phyloP scores from a whole-genome alignment of 2,888 invertebrate genomes.

The Lasius platythorax region DNA sequence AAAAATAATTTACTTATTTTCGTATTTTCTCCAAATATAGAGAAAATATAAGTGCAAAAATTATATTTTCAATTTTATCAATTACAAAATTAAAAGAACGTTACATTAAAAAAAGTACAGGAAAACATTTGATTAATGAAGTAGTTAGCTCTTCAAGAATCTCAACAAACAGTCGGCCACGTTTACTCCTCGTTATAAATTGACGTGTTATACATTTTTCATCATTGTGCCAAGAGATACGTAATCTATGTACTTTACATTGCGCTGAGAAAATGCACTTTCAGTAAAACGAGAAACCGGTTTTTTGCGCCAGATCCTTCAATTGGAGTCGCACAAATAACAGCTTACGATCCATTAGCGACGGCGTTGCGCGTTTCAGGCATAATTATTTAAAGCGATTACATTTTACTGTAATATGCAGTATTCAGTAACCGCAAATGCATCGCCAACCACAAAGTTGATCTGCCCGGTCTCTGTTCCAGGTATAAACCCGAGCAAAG shows the following conservation, averaged over 20 bases:
- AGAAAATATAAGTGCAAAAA: neutral
- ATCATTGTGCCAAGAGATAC: conserved; percentile 7
- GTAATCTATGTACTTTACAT: conserved; percentile 18
- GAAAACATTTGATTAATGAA: conserved; percentile 14
- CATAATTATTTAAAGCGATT: conserved; percentile 57
- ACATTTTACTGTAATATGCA: conserved; percentile 56
- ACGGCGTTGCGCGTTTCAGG: conserved; percentile 46
- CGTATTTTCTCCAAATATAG: neutral
- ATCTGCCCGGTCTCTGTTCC: conserved; percentile 49
- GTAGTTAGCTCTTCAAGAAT: neutral
- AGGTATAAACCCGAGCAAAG: conserved; percentile 33
- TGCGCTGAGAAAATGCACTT: conserved; percentile 26
- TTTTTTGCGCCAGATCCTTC: conserved; percentile 45
- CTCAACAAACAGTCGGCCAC: neutral
- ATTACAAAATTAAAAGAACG: neutral
- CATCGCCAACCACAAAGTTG: conserved; percentile 53
- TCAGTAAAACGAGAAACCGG: conserved; percentile 30
- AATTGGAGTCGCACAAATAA: conserved; percentile 51
- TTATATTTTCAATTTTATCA: neutral
- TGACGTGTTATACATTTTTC: conserved; percentile 30
- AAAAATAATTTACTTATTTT: neutral
- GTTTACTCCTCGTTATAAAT: conserved; percentile 1
- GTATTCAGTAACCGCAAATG: conserved; percentile 54
- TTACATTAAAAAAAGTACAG: neutral
- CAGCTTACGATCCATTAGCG: conserved; percentile 50